These are phyloP conservation scores for Trichonephila clavipes DNA, from an alignment of 1,140 invertebrate species.

Conservation along the genomic window DNA sequence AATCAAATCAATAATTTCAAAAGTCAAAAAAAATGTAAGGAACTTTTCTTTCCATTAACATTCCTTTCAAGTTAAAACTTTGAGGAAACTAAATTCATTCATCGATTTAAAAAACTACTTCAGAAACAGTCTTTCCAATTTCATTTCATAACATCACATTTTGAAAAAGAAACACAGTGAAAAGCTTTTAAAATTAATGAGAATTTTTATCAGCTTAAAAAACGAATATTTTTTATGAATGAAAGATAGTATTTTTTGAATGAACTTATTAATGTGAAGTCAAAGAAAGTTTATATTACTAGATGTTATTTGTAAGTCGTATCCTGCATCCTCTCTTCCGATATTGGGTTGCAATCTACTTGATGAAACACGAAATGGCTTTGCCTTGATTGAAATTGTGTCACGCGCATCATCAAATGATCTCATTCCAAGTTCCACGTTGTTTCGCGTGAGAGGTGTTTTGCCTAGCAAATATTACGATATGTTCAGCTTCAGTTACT, in stretches of 20 bases:
- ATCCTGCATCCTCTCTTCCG: not conserved
- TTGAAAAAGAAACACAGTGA: no score
- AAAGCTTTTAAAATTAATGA: no score
- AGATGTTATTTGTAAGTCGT: constrained; percentile 24
- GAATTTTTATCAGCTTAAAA: no score
- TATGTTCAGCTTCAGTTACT: not conserved
- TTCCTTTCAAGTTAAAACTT: no score
- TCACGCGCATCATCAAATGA: constrained; percentile 33
- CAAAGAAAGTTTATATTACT: not conserved
- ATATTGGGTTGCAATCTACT: constrained; percentile 38
- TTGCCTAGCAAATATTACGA: constrained; percentile 11
- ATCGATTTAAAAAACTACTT: no score
- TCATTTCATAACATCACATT: no score
- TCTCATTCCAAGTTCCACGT: not conserved
- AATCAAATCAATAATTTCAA: no score
- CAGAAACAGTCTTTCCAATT: no score
- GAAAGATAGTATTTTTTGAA: not conserved
- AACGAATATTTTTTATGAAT: not conserved
- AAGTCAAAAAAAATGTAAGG: no score
- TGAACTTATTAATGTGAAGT: not conserved
- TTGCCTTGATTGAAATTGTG: constrained; percentile 58
- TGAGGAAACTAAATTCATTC: no score
- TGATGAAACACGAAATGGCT: constrained; percentile 48
- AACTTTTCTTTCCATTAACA: no score
- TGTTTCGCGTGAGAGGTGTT: constrained; percentile 4